Evolutionary conservation across 1,140 invertebrate genomes (phyloP).

Genomic region (Tetragnatha versicolor): DNA sequence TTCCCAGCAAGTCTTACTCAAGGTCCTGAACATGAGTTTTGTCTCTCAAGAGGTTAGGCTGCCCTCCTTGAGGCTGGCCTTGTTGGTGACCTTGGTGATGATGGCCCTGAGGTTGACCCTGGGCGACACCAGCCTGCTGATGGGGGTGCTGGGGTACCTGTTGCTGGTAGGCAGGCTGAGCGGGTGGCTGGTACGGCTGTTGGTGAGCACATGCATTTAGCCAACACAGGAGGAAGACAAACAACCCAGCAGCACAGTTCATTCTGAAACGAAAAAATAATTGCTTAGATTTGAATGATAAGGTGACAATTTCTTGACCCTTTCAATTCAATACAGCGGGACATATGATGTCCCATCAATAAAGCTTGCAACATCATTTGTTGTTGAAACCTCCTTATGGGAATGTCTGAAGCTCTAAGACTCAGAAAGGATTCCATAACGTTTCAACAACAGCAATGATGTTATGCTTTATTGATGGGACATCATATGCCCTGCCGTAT

Average conservation of each 20-base stretch:
- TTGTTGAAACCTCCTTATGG: too few species aligned
- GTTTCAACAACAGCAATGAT: too few species aligned
- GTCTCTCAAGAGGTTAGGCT: constrained; percentile 54
- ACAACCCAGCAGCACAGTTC: too few species aligned
- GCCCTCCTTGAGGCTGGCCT: neutral
- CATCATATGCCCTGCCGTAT: too few species aligned
- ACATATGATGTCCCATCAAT: too few species aligned
- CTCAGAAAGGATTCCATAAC: too few species aligned
- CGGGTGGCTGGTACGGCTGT: constrained; percentile 37
- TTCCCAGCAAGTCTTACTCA: constrained; percentile 57
- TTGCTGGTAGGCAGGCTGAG: constrained; percentile 34
- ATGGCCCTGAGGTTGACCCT: constrained; percentile 40
- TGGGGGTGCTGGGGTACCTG: constrained; percentile 8
- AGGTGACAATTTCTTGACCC: too few species aligned
- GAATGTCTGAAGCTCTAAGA: too few species aligned
- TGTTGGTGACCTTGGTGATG: constrained; percentile 4
- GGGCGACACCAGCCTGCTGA: too few species aligned
- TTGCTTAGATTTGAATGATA: neutral
- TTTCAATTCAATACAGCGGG: too few species aligned
- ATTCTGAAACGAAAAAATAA: neutral
- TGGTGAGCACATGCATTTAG: neutral
- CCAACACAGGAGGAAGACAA: neutral
- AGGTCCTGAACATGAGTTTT: constrained; percentile 58
- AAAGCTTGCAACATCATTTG: too few species aligned
- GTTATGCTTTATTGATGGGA: too few species aligned